Base-by-base conservation (phyloP, 2,113 vertebrate genomes). In the Microcebus ravelobensis region DNA sequence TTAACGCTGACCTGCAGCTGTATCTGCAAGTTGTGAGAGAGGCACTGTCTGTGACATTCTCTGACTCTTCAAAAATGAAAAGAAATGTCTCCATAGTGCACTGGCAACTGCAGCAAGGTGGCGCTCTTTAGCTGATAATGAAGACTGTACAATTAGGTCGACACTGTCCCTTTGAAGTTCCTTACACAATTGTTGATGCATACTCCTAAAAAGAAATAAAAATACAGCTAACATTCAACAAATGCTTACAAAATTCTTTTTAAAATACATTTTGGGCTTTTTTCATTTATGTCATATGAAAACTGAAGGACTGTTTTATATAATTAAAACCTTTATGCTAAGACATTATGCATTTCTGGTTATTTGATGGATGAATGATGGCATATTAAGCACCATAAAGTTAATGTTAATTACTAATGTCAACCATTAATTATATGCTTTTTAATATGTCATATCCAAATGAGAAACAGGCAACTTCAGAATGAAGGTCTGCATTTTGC, bases 61-160 rank as follows among this genome's bases (percentile, higher is more conserved):
- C 94, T 99, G 99, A 97, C 98, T 99, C 97, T 99, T 99, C 97
- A 99, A 97, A 97, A 99, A 99, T 9, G 99, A 99, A 95, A 99
- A 99, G 98, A 99, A 99, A 97, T 99, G 99, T 42, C 96, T 98
- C 99, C 99, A 99, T 25, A 99, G 99, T 25, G 99, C 98, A 4
- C 96, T 94, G 84, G 99, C 99, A 8, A 99, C 99, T 97, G 99
- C 99, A 98, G 99, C 99, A 98, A 99, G 99, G 99, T 98, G 99
- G 99, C 98, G 98, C 99, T 99, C 99, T 99, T 99, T 99, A 98
- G 98, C 99, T 94, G 94, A 98, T 90, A 97, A 99, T 98, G 96
- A 98, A 79, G 98, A 88, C 77, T 98, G 98, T 18, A 94, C 83
- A 0, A 23, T 95, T 77, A 98, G 91, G 95, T 97, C 98, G 50